phyloP scores from a whole-genome alignment of 1,140 invertebrate species.

The Ganaspis sp. region DNA sequence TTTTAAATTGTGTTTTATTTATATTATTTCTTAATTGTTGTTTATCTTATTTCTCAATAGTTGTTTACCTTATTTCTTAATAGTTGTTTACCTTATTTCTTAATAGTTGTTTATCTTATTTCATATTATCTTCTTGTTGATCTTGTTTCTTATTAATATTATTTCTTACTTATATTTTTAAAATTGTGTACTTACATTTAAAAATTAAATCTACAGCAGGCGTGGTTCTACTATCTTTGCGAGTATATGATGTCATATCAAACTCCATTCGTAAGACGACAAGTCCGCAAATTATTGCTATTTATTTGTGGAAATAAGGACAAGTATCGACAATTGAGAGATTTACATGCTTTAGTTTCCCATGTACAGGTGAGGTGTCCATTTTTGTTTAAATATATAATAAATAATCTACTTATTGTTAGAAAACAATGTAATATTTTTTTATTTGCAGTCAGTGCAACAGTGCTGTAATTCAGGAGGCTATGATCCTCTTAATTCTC shows the following conservation, averaged over 20 bases:
- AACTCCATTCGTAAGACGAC: constrained; percentile 85
- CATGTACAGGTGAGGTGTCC: constrained; percentile 89
- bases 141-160: constrained; percentile 5
- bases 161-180: not conserved
- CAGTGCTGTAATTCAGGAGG: constrained; percentile 79
- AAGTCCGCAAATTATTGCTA: constrained; percentile 92
- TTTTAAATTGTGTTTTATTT: too few species aligned
- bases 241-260: constrained; percentile 98
- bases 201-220: constrained; percentile 60
- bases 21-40: too few species aligned
- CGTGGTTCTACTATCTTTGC: constrained; percentile 90
- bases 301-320: constrained; percentile 97
- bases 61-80: too few species aligned
- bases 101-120: too few species aligned
- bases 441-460: constrained; percentile 75
- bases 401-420: constrained; percentile 24
- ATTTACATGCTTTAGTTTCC: constrained; percentile 92
- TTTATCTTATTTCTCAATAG: too few species aligned
- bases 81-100: too few species aligned
- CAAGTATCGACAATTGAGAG: constrained; percentile 94
- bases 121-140: constrained; percentile 27
- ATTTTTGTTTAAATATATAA: constrained; percentile 29
- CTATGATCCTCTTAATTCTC: constrained; percentile 75
- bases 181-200: not conserved
- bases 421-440: constrained; percentile 37